Percentiles rank a stretch among this genome's conserved stretches.
phyloP scores from a whole-genome alignment of 2,888 invertebrate genomes.

The Melanotus villosus region DNA sequence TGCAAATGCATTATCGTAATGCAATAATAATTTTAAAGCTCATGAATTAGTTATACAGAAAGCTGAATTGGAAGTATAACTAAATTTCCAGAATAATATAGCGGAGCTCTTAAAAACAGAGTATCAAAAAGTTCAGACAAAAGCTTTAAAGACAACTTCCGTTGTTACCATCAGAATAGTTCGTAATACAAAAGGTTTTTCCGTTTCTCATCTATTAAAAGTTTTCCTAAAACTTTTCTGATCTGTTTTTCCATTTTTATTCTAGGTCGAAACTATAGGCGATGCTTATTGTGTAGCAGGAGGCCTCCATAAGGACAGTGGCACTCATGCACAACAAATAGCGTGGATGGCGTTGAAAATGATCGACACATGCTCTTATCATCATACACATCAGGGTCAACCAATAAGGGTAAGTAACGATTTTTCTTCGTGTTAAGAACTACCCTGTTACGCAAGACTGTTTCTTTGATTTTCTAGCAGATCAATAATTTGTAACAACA shows the following conservation, averaged over 20 bases:
- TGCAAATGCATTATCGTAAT: no score
- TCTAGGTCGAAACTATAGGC: slow-evolving; percentile 94
- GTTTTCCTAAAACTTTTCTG: slow-evolving; percentile 8
- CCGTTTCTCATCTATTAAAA: slow-evolving; percentile 8
- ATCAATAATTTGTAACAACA: no score
- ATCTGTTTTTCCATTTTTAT: slow-evolving; percentile 7
- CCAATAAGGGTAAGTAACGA: slow-evolving; percentile 82
- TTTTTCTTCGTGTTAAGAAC: not conserved
- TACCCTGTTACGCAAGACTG: no score
- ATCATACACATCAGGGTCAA: slow-evolving; percentile 92
- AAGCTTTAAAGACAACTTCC: slow-evolving; percentile 18
- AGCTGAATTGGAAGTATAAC: no score
- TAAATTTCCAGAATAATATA: slow-evolving; percentile 11
- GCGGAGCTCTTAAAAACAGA: not conserved
- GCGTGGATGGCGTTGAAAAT: slow-evolving; percentile 97
- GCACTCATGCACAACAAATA: slow-evolving; percentile 93
- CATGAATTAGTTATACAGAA: no score
- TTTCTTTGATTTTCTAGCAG: no score
- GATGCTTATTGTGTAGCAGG: slow-evolving; percentile 97
- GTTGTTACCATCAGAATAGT: slow-evolving; percentile 7
- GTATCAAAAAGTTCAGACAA: not conserved
- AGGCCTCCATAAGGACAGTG: slow-evolving; percentile 88
- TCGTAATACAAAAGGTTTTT: slow-evolving; percentile 9
- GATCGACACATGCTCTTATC: slow-evolving; percentile 91
- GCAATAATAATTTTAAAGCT: no score